Evolutionary conservation across 1,140 invertebrate genomes (phyloP).

Genomic region (Xylocopa sonorina): DNA sequence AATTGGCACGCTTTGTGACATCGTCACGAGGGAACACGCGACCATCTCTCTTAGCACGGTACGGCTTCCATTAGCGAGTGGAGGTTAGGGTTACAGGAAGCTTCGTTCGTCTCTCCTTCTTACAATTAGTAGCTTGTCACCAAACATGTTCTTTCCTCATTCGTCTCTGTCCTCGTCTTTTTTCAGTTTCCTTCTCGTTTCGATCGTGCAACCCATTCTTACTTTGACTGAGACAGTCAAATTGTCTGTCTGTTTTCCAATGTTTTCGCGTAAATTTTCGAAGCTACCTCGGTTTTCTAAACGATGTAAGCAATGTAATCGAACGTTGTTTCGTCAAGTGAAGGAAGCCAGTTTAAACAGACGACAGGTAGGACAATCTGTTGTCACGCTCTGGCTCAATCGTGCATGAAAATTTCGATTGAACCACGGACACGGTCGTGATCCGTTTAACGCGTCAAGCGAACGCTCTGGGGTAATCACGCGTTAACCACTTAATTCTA

Average conservation of each 20-base stretch:
- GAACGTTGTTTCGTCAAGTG: background rate
- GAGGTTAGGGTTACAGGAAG: conserved; percentile 5
- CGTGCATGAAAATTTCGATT: conserved; percentile 49
- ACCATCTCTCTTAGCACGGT: conserved; percentile 18
- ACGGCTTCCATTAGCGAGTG: conserved; percentile 35
- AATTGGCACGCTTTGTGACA: conserved; percentile 49
- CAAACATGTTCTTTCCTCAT: background rate
- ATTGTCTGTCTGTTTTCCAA: background rate
- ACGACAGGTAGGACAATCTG: conserved; percentile 44
- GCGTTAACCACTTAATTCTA: conserved; percentile 42
- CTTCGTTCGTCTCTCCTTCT: conserved; percentile 20
- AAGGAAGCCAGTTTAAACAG: conserved; percentile 32
- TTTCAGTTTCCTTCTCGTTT: background rate
- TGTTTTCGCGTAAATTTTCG: background rate
- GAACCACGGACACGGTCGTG: conserved; percentile 28
- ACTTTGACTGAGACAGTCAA: too few species aligned
- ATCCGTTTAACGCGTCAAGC: conserved; percentile 44
- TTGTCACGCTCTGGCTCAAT: conserved; percentile 26
- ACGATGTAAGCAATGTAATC: background rate
- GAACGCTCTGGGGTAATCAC: conserved; percentile 31
- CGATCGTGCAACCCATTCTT: background rate
- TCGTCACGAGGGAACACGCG: conserved; percentile 11
- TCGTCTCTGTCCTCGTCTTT: too few species aligned
- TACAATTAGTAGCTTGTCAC: background rate
- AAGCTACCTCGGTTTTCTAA: background rate